phyloP scores from a whole-genome alignment of 35 echinoderm and acorn worm species.

The Strongylocentrotus purpuratus region DNA sequence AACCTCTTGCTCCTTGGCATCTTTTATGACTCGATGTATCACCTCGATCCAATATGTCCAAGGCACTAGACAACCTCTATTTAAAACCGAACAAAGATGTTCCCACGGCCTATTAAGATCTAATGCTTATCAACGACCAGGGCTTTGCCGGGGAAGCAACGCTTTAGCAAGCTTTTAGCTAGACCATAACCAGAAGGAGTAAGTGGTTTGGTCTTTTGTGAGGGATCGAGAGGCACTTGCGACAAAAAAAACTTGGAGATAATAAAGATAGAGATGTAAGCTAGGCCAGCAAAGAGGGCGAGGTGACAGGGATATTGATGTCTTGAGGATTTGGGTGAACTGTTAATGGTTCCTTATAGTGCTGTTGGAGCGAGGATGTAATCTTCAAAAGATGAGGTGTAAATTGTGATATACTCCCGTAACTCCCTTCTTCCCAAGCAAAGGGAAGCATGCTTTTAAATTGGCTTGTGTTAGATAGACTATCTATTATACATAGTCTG shows the following conservation, averaged over 20 bases:
- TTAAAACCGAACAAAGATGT: neutral
- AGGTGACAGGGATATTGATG: neutral
- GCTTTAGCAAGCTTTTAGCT: neutral
- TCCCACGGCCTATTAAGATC: neutral
- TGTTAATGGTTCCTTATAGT: neutral
- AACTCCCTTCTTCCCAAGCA: neutral
- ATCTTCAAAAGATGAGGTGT: neutral
- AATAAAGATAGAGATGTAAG: neutral
- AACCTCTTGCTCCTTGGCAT: neutral
- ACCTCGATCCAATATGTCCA: neutral
- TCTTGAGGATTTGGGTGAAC: neutral
- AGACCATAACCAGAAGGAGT: neutral
- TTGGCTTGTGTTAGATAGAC: neutral
- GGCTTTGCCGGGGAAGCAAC: neutral
- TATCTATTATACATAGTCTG: no score
- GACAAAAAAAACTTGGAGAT: neutral
- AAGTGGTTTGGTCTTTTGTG: neutral
- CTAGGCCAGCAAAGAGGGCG: neutral
- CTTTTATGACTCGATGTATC: neutral
- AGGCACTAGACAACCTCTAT: neutral
- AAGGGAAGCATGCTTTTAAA: neutral
- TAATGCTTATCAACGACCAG: neutral
- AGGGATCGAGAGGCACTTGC: neutral
- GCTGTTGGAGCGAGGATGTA: neutral
- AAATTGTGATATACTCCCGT: neutral